Conservation (phyloP, 2,113 vertebrate genomes). For the Cebidichthys violaceus region DNA sequence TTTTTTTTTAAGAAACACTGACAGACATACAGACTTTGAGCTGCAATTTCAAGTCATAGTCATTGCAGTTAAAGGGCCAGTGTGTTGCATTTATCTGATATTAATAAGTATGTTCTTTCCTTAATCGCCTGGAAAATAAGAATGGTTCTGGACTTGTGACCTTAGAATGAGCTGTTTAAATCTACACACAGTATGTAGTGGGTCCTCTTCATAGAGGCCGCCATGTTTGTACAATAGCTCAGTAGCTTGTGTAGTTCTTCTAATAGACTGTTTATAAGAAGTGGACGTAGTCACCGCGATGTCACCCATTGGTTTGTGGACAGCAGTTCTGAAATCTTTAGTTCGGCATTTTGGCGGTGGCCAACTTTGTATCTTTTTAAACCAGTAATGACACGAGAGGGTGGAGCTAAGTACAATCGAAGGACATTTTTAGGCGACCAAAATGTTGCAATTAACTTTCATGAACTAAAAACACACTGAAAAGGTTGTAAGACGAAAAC, state of each 20-base stretch:
- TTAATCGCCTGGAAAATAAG: too few species aligned
- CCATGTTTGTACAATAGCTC: neutral
- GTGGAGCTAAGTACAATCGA: neutral
- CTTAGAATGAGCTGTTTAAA: too few species aligned
- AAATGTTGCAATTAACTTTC: too few species aligned
- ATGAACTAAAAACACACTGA: too few species aligned
- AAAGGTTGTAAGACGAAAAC: too few species aligned
- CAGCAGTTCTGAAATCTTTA: neutral
- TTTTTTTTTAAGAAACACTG: neutral
- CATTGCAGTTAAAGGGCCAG: neutral
- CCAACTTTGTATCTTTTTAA: neutral
- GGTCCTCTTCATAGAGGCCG: too few species aligned
- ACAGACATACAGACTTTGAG: neutral
- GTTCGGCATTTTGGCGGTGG: neutral
- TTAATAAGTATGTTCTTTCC: too few species aligned
- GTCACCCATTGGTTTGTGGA: neutral
- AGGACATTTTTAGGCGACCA: too few species aligned
- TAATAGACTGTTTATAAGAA: neutral
- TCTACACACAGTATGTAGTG: too few species aligned
- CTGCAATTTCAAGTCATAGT: neutral
- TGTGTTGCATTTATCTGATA: neutral
- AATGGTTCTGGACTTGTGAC: too few species aligned
- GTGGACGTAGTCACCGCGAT: neutral
- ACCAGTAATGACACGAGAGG: neutral
- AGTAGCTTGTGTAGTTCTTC: neutral